Conservation (phyloP, 2,797 vertebrate species). For the Euthynnus affinis region DNA sequence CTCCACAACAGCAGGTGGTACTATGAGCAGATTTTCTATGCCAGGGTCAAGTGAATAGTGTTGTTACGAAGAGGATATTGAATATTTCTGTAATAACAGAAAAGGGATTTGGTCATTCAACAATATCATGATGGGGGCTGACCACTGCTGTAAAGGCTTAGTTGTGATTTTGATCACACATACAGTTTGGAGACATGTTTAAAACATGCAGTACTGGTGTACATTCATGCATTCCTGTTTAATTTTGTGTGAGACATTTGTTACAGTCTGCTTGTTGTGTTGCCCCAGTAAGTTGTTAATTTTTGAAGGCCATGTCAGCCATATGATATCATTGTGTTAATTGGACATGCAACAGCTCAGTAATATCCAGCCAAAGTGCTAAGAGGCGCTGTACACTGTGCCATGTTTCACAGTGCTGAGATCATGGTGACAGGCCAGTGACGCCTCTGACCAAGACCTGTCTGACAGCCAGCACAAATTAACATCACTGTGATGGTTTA, state of each 20-base stretch:
- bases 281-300: slow-evolving; percentile 26
- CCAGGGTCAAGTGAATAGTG: not conserved
- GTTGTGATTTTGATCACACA: slow-evolving; percentile 7
- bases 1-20: too few species aligned
- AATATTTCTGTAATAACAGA: not conserved
- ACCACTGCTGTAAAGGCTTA: not conserved
- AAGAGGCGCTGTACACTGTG: slow-evolving; percentile 36
- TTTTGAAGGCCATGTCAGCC: slow-evolving; percentile 41
- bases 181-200: not conserved
- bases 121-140: not conserved
- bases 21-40: too few species aligned
- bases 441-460: slow-evolving; percentile 50
- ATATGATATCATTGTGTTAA: slow-evolving; percentile 62
- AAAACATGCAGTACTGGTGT: not conserved
- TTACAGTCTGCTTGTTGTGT: not conserved
- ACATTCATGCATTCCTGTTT: not conserved
- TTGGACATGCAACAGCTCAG: slow-evolving; percentile 47
- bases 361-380: slow-evolving; percentile 26
- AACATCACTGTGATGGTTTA: slow-evolving; percentile 30
- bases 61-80: not conserved
- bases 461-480: slow-evolving; percentile 49
- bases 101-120: slow-evolving; percentile 16
- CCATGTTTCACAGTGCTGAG: slow-evolving; percentile 42
- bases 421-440: slow-evolving; percentile 44
- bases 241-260: not conserved